A percentile compares a stretch with the other conserved stretches of the same genome.
Conservation (phyloP, 2,888 invertebrate species). For the Polydesmus complanatus region DNA sequence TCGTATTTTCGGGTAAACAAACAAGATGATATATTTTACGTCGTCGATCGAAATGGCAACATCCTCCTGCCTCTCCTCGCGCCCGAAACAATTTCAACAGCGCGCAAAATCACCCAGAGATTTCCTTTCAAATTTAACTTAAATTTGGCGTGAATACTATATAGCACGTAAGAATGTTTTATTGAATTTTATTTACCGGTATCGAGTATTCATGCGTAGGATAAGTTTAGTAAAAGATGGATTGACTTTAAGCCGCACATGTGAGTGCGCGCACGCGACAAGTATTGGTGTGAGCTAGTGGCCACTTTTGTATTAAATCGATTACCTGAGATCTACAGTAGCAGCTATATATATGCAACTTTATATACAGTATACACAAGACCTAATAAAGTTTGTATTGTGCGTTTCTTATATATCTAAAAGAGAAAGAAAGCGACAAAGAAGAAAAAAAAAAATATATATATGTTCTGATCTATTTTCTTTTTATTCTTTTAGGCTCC, state of each 20-base stretch:
- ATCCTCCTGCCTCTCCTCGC: too few species aligned
- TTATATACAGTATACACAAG: neutral
- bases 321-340: neutral
- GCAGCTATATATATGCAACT: too few species aligned
- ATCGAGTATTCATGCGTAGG: neutral
- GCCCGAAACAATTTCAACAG: too few species aligned
- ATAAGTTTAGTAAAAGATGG: neutral
- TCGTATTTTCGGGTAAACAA: neutral
- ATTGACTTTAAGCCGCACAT: too few species aligned
- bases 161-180: neutral
- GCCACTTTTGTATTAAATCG: neutral
- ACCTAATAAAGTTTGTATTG: neutral
- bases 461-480: neutral
- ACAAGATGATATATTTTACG: neutral
- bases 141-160: neutral
- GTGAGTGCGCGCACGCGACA: too few species aligned
- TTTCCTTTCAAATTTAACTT: neutral
- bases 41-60: too few species aligned
- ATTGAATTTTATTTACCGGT: neutral
- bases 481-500: neutral
- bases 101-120: neutral
- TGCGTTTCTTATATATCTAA: neutral
- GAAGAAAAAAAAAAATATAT: too few species aligned
- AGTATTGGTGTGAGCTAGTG: neutral
- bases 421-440: neutral